Base-by-base conservation (phyloP, 2,888 invertebrate species). In the Napeogenes inachia region DNA sequence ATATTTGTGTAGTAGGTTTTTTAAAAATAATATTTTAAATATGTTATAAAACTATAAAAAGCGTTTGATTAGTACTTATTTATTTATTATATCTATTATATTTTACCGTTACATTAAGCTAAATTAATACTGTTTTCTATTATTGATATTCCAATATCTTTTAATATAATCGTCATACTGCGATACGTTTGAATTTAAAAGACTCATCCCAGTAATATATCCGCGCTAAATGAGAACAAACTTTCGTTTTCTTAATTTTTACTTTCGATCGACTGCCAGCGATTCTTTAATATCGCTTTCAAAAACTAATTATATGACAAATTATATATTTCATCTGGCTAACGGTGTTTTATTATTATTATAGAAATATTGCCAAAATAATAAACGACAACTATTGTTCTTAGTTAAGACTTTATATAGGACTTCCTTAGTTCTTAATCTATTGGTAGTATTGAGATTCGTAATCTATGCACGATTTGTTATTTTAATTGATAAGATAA, bases 211-310 rank as follows among this genome's bases (percentile, higher is more conserved):
- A 78, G 78, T 77, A 80, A 78, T 78, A 76, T 70, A 71, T 68
- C 65, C 64, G 67, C 65, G 70, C 47, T 50, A 71, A 73, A 73
- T 67, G 70, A 64, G 71, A 66, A 71, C 64, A 71, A 81, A 66
- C 88, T 88, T 87, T 88, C 87, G 73, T 80, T 88, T 87, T 86
- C 80, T 75, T 75, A 71, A 71, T 70, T 71, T 72, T 79, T 76
- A 75, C 85, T 85, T 85, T 84, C 83, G 72, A 81, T 76, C 69
- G 69, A 73, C 71, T 75, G 21, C 70, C 73, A 69, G 60, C 47
- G 53, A 64, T 66, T 66, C 64, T 61, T 65, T 50, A 54, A 57
- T 61, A 62, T 59, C 56, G 55, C 60, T 60, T 66, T 63, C 63
- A 50, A 60, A 45, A 21, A n/a, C 13, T 56, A 46, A 30, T 56